Evolutionary conservation across 2,888 invertebrate genomes (phyloP), one percentile per base, ranked within the genome.

Genomic region (Clunio marinus): DNA sequence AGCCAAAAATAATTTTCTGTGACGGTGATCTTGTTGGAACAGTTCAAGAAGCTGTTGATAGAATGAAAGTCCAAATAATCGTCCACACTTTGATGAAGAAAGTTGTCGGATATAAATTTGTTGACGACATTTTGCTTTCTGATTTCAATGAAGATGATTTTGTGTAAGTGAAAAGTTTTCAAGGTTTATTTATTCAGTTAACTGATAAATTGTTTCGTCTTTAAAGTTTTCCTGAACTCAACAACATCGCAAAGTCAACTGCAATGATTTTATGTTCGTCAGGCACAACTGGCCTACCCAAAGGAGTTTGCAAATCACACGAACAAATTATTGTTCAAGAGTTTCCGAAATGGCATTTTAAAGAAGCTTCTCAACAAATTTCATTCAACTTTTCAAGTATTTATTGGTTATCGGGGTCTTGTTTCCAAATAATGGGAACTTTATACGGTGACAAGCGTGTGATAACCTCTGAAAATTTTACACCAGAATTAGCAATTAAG

Each of bases 1-100:
- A 46, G 10, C 68, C 68, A 28, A 68, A 68, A 68, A 15, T 60
- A 2, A 60, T 68, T 46, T 68, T 68, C n/a, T 17, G 45, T 15
- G 68, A 68, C 32, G 25, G 13, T 15, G 59, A 68, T 1, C 22
- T 25, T n/a, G n/a, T 46, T 2, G 37, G 45, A 35, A 60, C n/a
- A 22, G 60, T 46, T 3, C 59, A 60, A 45, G 22, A 32, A n/a
- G 68, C 68, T 22, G 35, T 51, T n/a, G 24, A 68, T n/a, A 15
- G 7, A 7, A 60, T 68, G 10, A 22, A 59, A 59, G 22, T 59
- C 10, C 32, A 59, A n/a, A 13, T 28, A 2, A 24, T 20, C 28
- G 32, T 68, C 20, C 46, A 28, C 7, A 68, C 68, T 7, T 59
- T 68, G n/a, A 45, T 46, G 24, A 22, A 68, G 10, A 59, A 60